These are phyloP conservation scores for Notolabrus celidotus DNA, from an alignment of 2,797 vertebrate species.

Conservation along the genomic window DNA sequence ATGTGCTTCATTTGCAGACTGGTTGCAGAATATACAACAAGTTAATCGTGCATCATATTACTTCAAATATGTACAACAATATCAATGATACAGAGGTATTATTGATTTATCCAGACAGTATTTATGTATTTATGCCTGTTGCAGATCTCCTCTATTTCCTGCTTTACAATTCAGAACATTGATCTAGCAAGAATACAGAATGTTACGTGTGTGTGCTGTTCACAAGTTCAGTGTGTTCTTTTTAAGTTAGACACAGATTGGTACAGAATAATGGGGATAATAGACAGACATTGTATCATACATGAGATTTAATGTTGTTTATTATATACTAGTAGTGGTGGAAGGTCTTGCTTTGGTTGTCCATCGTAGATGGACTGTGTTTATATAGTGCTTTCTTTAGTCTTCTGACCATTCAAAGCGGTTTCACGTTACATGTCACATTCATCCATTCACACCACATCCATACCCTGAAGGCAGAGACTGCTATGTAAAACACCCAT, in stretches of 20 bases:
- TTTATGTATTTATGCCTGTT: slow-evolving; percentile 7
- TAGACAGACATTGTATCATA: not conserved
- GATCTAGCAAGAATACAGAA: slow-evolving; percentile 7
- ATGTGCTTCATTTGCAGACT: slow-evolving; percentile 31
- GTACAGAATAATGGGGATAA: not conserved
- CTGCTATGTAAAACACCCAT: too few species aligned
- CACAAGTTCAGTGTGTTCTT: not conserved
- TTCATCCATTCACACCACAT: too few species aligned
- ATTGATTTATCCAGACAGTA: slow-evolving; percentile 5
- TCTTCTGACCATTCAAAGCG: too few species aligned
- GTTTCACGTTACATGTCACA: too few species aligned
- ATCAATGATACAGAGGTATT: slow-evolving; percentile 18
- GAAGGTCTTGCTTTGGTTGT: not conserved
- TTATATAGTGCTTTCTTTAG: too few species aligned
- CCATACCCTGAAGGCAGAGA: too few species aligned
- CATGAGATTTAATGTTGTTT: not conserved
- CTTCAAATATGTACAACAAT: not conserved
- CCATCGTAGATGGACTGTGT: not conserved
- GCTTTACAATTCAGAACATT: slow-evolving; percentile 19
- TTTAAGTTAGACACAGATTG: not conserved
- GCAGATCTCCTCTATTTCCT: slow-evolving; percentile 15
- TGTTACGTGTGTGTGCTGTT: slow-evolving; percentile 6
- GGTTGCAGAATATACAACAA: slow-evolving; percentile 22
- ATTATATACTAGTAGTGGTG: not conserved
- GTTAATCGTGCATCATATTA: not conserved